phyloP scores from a whole-genome alignment of 2,113 vertebrate genomes.

The Dendropsophus ebraccatus region DNA sequence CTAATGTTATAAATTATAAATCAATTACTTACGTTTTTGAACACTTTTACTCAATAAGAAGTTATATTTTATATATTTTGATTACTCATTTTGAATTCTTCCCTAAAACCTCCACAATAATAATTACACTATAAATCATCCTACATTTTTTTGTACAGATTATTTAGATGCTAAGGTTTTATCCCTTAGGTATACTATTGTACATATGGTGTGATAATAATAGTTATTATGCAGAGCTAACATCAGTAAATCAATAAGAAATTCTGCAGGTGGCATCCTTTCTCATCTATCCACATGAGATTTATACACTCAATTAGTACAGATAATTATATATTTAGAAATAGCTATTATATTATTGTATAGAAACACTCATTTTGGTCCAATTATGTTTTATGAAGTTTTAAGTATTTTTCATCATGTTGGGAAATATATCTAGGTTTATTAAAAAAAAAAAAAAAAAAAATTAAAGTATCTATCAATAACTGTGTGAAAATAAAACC shows the following conservation, averaged over 20 bases:
- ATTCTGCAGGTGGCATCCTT: conserved; percentile 24
- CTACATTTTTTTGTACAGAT: conserved; percentile 9
- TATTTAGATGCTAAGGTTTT: conserved; percentile 7
- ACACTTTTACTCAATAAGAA: no score
- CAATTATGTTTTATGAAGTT: neutral
- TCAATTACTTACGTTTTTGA: no score
- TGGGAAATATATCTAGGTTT: no score
- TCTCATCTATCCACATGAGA: conserved; percentile 9
- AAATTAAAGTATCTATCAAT: neutral
- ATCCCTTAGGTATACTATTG: conserved; percentile 22
- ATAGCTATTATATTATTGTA: neutral
- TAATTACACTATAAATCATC: neutral
- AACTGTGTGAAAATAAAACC: neutral
- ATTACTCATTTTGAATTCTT: neutral
- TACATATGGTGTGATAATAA: conserved; percentile 39
- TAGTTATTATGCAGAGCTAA: conserved; percentile 9
- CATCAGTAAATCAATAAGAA: conserved; percentile 24
- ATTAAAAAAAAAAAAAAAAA: neutral
- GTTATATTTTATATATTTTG: neutral
- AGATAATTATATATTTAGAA: neutral
- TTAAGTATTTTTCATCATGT: no score
- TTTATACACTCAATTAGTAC: conserved; percentile 16
- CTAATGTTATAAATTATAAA: no score
- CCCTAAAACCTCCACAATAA: neutral
- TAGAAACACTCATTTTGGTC: neutral